Conservation (phyloP, 2,113 vertebrate genomes). For the Zosterops lateralis region DNA sequence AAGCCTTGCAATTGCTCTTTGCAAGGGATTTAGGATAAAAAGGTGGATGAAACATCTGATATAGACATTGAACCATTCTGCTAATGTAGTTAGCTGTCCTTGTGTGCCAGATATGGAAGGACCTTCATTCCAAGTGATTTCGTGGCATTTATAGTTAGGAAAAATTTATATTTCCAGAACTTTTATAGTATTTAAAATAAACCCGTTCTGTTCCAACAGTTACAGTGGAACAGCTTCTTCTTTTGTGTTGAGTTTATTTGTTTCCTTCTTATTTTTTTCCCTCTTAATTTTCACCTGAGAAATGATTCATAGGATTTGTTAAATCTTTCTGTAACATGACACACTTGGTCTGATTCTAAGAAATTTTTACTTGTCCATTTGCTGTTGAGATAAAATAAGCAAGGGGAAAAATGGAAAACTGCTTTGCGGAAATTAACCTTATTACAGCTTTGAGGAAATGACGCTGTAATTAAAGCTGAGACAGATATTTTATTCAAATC, state of each 20-base stretch:
- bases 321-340: background rate
- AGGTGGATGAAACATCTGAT: background rate
- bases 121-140: background rate
- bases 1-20: background rate
- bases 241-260: background rate
- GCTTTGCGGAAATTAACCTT: conserved; percentile 14
- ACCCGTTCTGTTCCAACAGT: background rate
- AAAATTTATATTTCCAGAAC: background rate
- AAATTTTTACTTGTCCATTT: background rate
- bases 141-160: background rate
- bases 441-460: conserved; percentile 48
- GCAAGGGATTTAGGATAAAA: background rate
- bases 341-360: background rate
- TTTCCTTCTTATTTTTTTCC: background rate
- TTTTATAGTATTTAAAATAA: background rate
- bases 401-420: background rate
- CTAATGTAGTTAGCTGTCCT: background rate
- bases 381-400: conserved; percentile 30
- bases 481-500: conserved; percentile 20
- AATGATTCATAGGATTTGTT: background rate
- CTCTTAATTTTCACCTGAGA: background rate
- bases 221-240: background rate
- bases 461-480: conserved; percentile 21
- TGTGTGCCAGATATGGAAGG: background rate
- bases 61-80: background rate